Evolutionary conservation across 2,888 invertebrate species (phyloP).

Genomic region (Allygus modestus): DNA sequence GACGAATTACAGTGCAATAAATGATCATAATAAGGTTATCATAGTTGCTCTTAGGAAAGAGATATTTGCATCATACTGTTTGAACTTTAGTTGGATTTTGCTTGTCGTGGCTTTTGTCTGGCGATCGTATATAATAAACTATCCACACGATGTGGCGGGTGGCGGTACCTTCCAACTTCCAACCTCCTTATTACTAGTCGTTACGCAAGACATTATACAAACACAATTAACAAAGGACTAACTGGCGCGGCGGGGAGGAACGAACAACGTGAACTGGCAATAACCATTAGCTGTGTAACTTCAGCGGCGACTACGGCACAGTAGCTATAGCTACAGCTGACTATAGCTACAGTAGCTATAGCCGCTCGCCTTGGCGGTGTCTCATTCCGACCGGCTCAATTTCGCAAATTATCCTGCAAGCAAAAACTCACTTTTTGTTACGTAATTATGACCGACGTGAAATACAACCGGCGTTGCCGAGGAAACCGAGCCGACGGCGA

Average conservation of each 20-base stretch:
- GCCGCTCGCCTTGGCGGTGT: slow-evolving; percentile 6
- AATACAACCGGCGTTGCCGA: not conserved
- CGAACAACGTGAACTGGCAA: not conserved
- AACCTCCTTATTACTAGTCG: not conserved
- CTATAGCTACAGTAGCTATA: no score
- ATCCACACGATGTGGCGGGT: no score
- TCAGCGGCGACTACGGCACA: slow-evolving; percentile 6
- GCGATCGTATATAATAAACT: no score
- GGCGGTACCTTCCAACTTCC: no score
- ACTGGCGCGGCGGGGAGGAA: no score
- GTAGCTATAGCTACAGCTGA: no score
- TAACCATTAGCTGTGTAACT: not conserved
- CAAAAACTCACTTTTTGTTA: slow-evolving; percentile 23
- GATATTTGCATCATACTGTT: not conserved
- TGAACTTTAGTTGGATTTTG: no score
- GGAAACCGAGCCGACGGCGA: not conserved
- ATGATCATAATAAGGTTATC: slow-evolving; percentile 27
- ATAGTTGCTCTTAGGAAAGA: not conserved
- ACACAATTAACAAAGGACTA: not conserved
- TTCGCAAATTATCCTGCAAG: slow-evolving; percentile 31
- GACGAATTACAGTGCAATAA: not conserved
- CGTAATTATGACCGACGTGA: slow-evolving; percentile 4
- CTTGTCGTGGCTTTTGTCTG: no score
- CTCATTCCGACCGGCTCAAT: slow-evolving; percentile 4
- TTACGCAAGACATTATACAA: not conserved